Evolutionary conservation across 2,113 vertebrate species (phyloP), one percentile per base, ranked within the genome.

Genomic region (Festucalex cinctus): DNA sequence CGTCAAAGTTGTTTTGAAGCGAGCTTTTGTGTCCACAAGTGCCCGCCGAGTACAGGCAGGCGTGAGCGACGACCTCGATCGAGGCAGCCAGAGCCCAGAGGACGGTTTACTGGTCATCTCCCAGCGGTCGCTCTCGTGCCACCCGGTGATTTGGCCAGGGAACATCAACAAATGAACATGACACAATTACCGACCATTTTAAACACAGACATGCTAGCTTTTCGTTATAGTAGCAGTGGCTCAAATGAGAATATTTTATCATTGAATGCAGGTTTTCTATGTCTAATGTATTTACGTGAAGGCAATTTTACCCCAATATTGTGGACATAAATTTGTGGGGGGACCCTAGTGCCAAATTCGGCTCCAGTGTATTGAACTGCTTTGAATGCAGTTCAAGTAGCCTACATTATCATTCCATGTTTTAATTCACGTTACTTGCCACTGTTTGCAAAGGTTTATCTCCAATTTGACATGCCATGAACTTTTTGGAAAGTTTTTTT

Each of bases 211-310:
- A 22, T 10, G 48, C 2, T 9, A 9, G 20, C 26, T n/a, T 36
- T 59, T 62, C 5, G 3, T 2, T 37, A 39, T 9, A 22, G 16
- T 41, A 0, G 1, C 36, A 9, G 3, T 7, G 41, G 32, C 2
- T 20, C 1, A 20, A 3, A 59, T 37, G 1, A 4, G 0, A 4
- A 35, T 0, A 0, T 0, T 36, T 20, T 2, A 10, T 37, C 9
- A 36, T 36, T 8, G n/a, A 9, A 35, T 59, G 32, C 12, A 3
- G 9, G 1, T 59, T 59, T 9, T 9, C 17, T 3, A 10, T 10
- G 9, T 36, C 17, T 3, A 1, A n/a, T 36, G 20, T 36, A 37
- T 59, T 59, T 3, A 36, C 17, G 4, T 36, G 5, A 36, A 37
- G 9, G 6, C 20, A 9, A 49, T 49, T 49, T 49, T 5, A 49